Evolutionary conservation across 2,888 invertebrate genomes (phyloP).

Genomic region (Uropetala carovei): DNA sequence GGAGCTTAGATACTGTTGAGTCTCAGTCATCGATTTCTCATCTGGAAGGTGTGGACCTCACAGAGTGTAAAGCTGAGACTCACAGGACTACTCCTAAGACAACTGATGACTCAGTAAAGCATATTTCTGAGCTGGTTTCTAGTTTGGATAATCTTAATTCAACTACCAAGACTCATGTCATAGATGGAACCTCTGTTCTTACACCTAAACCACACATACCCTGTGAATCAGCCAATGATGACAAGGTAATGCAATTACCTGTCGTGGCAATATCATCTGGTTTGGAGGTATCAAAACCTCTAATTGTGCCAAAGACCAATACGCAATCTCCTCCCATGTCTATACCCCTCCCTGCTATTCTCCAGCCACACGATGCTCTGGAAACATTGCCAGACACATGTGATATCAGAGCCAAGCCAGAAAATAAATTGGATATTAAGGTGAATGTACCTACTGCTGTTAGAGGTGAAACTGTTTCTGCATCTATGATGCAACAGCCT

Average conservation of each 20-base stretch:
- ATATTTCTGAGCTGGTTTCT: conserved; percentile 44
- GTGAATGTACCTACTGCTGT: conserved; percentile 27
- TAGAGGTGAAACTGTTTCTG: conserved; percentile 47
- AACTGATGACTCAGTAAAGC: conserved; percentile 34
- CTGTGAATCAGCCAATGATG: conserved; percentile 46
- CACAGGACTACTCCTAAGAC: conserved; percentile 46
- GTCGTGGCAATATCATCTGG: conserved; percentile 54
- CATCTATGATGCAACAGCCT: conserved; percentile 49
- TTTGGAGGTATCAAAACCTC: conserved; percentile 67
- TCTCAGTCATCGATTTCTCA: conserved; percentile 27
- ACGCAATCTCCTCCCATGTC: conserved; percentile 68
- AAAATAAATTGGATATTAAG: conserved; percentile 63
- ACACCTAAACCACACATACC: conserved; percentile 43
- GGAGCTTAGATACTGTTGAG: background rate
- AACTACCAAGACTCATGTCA: conserved; percentile 46
- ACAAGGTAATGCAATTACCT: conserved; percentile 51
- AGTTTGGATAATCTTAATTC: conserved; percentile 47
- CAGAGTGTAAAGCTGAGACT: conserved; percentile 33
- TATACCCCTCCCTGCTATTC: conserved; percentile 43
- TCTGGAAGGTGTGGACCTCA: conserved; percentile 10
- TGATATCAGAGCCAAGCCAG: conserved; percentile 65
- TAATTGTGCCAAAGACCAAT: conserved; percentile 67
- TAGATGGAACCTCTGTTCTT: conserved; percentile 30
- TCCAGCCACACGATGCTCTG: conserved; percentile 46
- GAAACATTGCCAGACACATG: conserved; percentile 32